Base-by-base conservation (phyloP, 2,113 vertebrate species). In the Tympanuchus pallidicinctus region DNA sequence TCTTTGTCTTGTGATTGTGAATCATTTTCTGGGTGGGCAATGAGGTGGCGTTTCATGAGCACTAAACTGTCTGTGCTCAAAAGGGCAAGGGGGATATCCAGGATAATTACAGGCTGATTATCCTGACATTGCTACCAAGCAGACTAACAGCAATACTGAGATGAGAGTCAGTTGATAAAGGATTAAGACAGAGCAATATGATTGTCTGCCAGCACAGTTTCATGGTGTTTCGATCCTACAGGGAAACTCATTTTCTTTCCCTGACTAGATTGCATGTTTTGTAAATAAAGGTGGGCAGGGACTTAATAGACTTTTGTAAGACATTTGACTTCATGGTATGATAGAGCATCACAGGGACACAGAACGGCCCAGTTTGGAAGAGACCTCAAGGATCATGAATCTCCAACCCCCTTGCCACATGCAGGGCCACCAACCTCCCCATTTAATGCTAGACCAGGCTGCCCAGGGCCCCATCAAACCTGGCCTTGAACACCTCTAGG, bases 71-170 rank as follows among this genome's bases (percentile, higher is more conserved):
- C 89, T 85, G 78, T 72, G 54, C 74, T 94, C 45, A 76, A 73
- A 93, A 89, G 91, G 88, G 36, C 94, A 91, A 92, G 54, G 63
- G 82, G 82, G 64, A 92, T 95, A 91, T 95, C 84, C 78, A 59
- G 74, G 89, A 72, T 89, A 94, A 91, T 95, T 89, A 80, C 84
- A 82, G 94, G 40, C 78, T 91, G 88, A 94, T 95, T 91, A 95
- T 82, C 75, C 85, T 89, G 88, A 92, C 90, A 89, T 82, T 91
- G 79, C 85, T 94, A 94, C 90, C 67, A 63, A 85, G 64, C 59
- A 79, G 87, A 87, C 47, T 82, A 76, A 34, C 78, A 91, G 78
- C 61, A 92, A 27, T 66, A 24, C 88, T 89, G 54, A 88, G 74
- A 79, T 34, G 66, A 76, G 8, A 42, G 75, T 89, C 67, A 63